Evolutionary conservation across 1,140 invertebrate species (phyloP), one percentile per base, ranked within the genome.

Genomic region (Delia radicum): DNA sequence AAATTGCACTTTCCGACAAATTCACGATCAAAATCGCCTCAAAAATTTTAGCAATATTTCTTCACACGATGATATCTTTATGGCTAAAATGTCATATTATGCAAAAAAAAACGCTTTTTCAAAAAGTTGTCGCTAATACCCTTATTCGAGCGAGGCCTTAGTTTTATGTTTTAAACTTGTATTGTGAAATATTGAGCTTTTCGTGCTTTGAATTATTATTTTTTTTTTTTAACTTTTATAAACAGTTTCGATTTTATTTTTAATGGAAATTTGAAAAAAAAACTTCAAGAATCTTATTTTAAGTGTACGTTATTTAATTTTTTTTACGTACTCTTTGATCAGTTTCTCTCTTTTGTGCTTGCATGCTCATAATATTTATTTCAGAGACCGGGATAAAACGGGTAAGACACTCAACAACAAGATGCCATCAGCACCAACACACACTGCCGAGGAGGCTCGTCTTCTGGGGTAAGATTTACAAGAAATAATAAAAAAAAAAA

Each of bases 281-380:
- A 15, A 5, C 6, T 42, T 15, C 7, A 8, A 42, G 12, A 42
- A 13, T 42, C 12, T 10, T 42, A 42, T 42, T 42, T 42, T 42
- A 42, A 42, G 37, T 42, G 37, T 42, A 42, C 37, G 37, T 42
- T 42, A 13, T 21, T 18, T n/a, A 10, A 37, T 33, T 55, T 5
- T 55, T 55, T 55, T 55, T 18, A 21, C 48, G 48, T 55, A 55
- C 48, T 55, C 48, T 55, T 55, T 55, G 48, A 55, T 24, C 48
- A 55, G 48, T 55, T 61, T 73, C 21, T 73, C 72, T 76, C 61
- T 61, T 76, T 76, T 74, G 61, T 73, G 82, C 84, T 83, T 86
- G 84, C 84, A 86, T 86, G 84, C 80, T 86, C 81, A 85, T 86
- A 84, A 83, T 82, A 83, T 86, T 84, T 83, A 84, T 86, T 86